Conservation (phyloP, 2,888 invertebrate genomes). For the Heliconius hortense region DNA sequence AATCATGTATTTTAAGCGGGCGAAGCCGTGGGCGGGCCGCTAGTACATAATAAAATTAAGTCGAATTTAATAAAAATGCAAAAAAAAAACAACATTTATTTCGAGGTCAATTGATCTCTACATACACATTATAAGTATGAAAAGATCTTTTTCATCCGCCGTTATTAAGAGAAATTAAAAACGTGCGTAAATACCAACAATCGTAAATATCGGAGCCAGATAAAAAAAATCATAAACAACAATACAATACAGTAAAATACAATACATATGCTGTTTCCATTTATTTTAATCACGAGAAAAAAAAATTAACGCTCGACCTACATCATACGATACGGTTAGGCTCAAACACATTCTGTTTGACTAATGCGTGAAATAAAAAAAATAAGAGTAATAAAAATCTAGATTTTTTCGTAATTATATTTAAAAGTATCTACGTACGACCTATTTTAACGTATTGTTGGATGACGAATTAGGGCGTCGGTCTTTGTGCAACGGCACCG, state of each 20-base stretch:
- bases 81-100: not conserved
- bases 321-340: constrained; percentile 28
- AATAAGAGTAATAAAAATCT: not conserved
- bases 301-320: constrained; percentile 38
- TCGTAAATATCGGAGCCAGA: constrained; percentile 3
- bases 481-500: not conserved
- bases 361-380: constrained; percentile 26
- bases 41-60: no score
- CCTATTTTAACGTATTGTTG: constrained; percentile 16
- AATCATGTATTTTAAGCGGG: no score
- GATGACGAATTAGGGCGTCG: constrained; percentile 2
- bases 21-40: no score
- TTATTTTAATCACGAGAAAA: constrained; percentile 36
- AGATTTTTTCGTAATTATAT: constrained; percentile 12
- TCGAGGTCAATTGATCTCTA: constrained; percentile 10
- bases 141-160: not conserved
- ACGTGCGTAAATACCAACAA: not conserved
- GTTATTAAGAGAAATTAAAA: constrained; percentile 21
- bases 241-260: not conserved
- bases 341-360: constrained; percentile 14
- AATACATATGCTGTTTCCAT: constrained; percentile 28
- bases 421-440: constrained; percentile 24
- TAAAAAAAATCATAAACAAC: constrained; percentile 14
- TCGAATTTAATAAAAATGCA: not conserved
- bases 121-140: not conserved